Conservation (phyloP, 2,113 vertebrate species). For the Rissa tridactyla region DNA sequence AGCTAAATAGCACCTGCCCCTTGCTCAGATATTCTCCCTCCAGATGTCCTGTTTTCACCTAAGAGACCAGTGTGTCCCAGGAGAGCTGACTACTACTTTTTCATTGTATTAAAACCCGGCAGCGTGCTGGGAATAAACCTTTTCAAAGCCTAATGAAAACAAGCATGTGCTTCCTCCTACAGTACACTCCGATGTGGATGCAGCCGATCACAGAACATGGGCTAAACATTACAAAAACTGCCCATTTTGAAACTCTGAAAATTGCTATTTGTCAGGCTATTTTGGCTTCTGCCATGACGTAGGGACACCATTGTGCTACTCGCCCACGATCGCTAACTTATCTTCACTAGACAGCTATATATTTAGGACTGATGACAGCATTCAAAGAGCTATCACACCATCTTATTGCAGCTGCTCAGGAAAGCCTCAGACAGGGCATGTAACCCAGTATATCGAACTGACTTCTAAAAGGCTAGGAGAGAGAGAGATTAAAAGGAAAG, state of each 20-base stretch:
- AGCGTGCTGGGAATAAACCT: not conserved
- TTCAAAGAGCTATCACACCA: not conserved
- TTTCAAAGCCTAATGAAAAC: slow-evolving; percentile 19
- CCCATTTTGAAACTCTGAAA: not conserved
- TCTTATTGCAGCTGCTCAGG: not conserved
- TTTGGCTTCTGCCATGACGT: not conserved
- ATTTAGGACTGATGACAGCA: not conserved
- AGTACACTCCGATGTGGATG: not conserved
- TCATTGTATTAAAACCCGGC: not conserved
- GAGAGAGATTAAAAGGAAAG: not conserved
- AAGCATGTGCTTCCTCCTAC: slow-evolving; percentile 2
- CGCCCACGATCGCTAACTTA: rapidly evolving
- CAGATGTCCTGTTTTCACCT: slow-evolving; percentile 26
- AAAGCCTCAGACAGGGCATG: not conserved
- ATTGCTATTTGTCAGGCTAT: not conserved
- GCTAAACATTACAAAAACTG: not conserved
- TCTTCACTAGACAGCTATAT: not conserved
- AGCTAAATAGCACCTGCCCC: slow-evolving; percentile 45
- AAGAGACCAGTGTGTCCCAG: not conserved
- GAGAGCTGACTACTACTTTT: slow-evolving; percentile 1
- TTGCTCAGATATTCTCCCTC: not conserved
- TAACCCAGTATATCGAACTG: not conserved
- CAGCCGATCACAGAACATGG: not conserved
- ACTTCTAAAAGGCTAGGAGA: not conserved
- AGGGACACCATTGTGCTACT: not conserved